Evolutionary conservation across 2,797 vertebrate species (phyloP).

Genomic region (Acanthurus lineatus): DNA sequence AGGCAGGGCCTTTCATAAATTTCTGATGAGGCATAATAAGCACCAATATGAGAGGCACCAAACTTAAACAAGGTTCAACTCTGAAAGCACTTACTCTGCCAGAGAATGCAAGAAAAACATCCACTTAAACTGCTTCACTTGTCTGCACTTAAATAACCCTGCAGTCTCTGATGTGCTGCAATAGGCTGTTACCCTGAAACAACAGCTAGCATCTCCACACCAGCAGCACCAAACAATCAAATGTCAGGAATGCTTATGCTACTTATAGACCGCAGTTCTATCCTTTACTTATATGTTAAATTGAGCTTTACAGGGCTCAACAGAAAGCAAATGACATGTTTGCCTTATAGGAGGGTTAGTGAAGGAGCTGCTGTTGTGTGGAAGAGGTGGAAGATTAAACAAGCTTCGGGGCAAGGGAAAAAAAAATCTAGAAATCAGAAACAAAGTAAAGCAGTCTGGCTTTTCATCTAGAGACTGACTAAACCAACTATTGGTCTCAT

Average conservation of each 20-base stretch:
- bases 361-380: constrained; percentile 20
- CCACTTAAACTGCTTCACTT: constrained; percentile 42
- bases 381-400: constrained; percentile 5
- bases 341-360: constrained; percentile 14
- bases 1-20: constrained; percentile 70
- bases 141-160: constrained; percentile 52
- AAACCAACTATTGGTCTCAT: background rate
- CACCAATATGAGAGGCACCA: constrained; percentile 39
- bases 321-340: constrained; percentile 16
- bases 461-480: constrained; percentile 1
- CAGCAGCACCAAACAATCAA: constrained; percentile 9
- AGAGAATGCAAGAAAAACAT: constrained; percentile 47
- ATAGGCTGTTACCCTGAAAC: constrained; percentile 37
- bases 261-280: background rate
- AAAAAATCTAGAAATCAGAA: background rate
- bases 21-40: constrained; percentile 68
- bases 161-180: constrained; percentile 39
- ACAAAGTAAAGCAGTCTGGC: background rate
- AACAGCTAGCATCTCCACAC: constrained; percentile 29
- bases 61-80: constrained; percentile 48
- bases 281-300: constrained; percentile 14
- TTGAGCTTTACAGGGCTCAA: constrained; percentile 18
- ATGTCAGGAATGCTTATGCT: constrained; percentile 6
- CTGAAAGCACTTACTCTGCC: constrained; percentile 55
- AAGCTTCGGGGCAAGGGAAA: background rate